Percentiles rank a stretch among this genome's conserved stretches.
These are phyloP conservation scores for Seira musarum DNA, from an alignment of 2,888 invertebrate species.

Conservation along the genomic window DNA sequence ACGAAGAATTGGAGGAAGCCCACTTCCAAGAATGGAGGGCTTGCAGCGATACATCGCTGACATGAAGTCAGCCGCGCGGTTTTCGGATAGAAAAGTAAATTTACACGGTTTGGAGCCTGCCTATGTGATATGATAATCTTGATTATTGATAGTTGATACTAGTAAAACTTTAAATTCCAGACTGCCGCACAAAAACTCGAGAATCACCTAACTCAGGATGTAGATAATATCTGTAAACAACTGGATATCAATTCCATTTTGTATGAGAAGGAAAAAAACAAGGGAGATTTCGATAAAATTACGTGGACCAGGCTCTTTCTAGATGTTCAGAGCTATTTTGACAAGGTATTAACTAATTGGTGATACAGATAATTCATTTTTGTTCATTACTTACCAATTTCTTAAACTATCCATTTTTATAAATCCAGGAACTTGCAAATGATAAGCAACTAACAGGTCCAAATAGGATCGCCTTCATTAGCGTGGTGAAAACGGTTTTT, in stretches of 20 bases:
- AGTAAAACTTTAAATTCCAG: slow-evolving; percentile 3
- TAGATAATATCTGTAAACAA: slow-evolving; percentile 28
- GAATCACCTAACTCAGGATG: slow-evolving; percentile 19
- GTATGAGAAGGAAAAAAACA: slow-evolving; percentile 12
- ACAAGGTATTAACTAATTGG: slow-evolving; percentile 34
- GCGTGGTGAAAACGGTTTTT: slow-evolving; percentile 41
- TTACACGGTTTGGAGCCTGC: too few species aligned
- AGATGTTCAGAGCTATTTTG: slow-evolving; percentile 54
- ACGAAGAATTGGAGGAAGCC: background rate
- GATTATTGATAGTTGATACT: background rate
- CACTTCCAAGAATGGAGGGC: background rate
- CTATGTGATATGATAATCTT: background rate
- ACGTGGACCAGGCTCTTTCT: slow-evolving; percentile 55
- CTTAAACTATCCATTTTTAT: too few species aligned
- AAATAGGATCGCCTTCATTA: slow-evolving; percentile 30
- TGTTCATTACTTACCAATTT: too few species aligned
- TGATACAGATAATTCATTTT: background rate
- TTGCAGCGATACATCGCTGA: background rate
- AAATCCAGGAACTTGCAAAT: too few species aligned
- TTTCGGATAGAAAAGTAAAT: slow-evolving; percentile 23
- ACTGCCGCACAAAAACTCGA: slow-evolving; percentile 20
- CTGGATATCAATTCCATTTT: slow-evolving; percentile 56
- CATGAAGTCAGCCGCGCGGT: background rate
- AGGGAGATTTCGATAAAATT: slow-evolving; percentile 37
- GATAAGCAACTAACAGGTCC: background rate